A percentile compares a stretch with the other conserved stretches of the same genome.
phyloP scores from a whole-genome alignment of 2,113 vertebrate species.

The Peromyscus polionotus region DNA sequence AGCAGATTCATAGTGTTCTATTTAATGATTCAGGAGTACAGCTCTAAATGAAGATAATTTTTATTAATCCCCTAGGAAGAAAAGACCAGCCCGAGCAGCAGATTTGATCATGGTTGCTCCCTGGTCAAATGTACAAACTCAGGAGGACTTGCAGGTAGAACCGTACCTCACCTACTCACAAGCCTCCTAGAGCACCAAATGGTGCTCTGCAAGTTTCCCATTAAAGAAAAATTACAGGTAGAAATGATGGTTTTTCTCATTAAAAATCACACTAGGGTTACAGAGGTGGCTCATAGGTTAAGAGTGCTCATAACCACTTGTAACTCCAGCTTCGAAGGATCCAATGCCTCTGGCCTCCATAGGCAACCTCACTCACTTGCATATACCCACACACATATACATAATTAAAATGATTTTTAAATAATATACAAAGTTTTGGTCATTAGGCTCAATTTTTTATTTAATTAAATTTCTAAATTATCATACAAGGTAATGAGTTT shows the following conservation, averaged over 20 bases:
- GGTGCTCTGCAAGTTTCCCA: not conserved
- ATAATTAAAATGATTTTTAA: not conserved
- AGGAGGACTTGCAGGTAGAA: not conserved
- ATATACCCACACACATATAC: not conserved
- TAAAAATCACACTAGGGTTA: not conserved
- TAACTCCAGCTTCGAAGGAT: not conserved
- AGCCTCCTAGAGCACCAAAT: not conserved
- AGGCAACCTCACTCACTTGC: not conserved
- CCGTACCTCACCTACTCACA: not conserved
- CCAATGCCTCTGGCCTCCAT: not conserved
- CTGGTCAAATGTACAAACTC: not conserved
- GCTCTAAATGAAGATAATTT: constrained; percentile 50
- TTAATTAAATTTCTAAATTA: not conserved
- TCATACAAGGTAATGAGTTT: not conserved
- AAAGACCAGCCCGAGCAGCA: constrained; percentile 3
- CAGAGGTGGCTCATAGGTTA: not conserved
- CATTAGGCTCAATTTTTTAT: not conserved
- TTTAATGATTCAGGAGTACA: constrained; percentile 53
- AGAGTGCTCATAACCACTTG: not conserved
- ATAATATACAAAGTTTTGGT: not conserved
- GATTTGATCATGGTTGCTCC: not conserved
- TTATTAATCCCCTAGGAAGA: constrained; percentile 42
- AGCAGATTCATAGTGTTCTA: constrained; percentile 58
- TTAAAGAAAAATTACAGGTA: not conserved
- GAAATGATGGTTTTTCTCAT: not conserved